A percentile compares a stretch with the other conserved stretches of the same genome.
Evolutionary conservation across 53 echinoderm and acorn worm species (phyloP).

Genomic region (Holothuria leucospilota): DNA sequence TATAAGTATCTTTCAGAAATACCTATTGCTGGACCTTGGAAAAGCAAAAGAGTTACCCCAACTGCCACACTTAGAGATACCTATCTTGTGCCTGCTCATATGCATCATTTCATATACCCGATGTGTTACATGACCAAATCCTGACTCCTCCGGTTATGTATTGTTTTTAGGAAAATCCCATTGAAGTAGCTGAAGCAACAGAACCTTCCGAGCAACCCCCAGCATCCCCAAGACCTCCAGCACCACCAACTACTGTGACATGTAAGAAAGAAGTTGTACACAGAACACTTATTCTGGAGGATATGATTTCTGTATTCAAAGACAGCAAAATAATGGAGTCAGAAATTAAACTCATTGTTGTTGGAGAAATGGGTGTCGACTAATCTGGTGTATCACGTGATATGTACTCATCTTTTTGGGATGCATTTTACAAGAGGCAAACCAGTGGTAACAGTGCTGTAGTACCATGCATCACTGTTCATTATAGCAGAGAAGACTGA

Average conservation of each 20-base stretch:
- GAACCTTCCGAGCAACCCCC: no score
- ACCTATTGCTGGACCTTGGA: no score
- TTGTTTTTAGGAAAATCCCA: no score
- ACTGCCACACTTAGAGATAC: no score
- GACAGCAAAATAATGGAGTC: background rate
- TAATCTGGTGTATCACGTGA: background rate
- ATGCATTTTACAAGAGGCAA: background rate
- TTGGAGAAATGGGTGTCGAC: background rate
- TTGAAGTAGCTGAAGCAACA: no score
- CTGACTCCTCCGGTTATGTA: no score
- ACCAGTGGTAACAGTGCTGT: background rate
- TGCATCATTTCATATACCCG: no score
- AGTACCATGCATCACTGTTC: background rate
- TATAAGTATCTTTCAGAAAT: no score
- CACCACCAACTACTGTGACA: background rate
- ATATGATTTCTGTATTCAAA: background rate
- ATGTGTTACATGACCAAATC: no score
- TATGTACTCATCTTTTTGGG: background rate
- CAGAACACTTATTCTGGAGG: background rate
- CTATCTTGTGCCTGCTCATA: no score
- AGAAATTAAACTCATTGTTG: background rate
- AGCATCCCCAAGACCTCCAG: background rate
- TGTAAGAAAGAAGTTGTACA: background rate
- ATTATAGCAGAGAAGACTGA: constrained; percentile 16
- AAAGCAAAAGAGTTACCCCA: no score